These are phyloP conservation scores for Otus sunia DNA, from an alignment of 2,113 vertebrate species.

Conservation along the genomic window DNA sequence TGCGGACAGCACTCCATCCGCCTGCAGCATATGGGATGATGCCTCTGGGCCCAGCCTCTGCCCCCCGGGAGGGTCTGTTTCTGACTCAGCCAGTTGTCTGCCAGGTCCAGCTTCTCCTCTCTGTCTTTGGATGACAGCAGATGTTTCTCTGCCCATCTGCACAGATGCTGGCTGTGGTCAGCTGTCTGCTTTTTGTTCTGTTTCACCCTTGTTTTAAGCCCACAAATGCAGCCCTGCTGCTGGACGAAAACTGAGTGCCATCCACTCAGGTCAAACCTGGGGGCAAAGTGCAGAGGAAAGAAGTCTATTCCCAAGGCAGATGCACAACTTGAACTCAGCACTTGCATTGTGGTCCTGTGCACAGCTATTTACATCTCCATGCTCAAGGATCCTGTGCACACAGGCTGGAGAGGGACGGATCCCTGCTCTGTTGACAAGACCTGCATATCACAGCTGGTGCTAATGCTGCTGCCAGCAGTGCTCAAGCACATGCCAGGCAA, in stretches of 20 bases:
- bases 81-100: neutral
- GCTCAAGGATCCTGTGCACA: neutral
- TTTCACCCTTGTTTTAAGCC: neutral
- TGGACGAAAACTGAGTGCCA: neutral
- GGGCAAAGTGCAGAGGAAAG: neutral
- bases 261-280: neutral
- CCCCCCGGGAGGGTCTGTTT: neutral
- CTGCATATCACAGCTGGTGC: neutral
- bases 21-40: accelerated
- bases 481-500: neutral
- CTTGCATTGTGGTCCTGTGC: accelerated
- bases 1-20: accelerated
- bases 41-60: neutral
- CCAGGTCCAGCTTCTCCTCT: neutral
- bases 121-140: neutral
- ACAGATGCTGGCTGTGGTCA: neutral
- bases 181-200: neutral
- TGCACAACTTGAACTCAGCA: neutral
- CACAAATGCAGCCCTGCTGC: neutral
- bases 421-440: neutral
- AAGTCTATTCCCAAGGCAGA: neutral
- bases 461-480: neutral
- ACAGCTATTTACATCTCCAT: neutral
- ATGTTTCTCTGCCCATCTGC: conserved; percentile 6
- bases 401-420: neutral